Percentiles rank a stretch among this genome's conserved stretches.
phyloP scores from a whole-genome alignment of 1,140 invertebrate genomes.

The Pseudoatta argentina region DNA sequence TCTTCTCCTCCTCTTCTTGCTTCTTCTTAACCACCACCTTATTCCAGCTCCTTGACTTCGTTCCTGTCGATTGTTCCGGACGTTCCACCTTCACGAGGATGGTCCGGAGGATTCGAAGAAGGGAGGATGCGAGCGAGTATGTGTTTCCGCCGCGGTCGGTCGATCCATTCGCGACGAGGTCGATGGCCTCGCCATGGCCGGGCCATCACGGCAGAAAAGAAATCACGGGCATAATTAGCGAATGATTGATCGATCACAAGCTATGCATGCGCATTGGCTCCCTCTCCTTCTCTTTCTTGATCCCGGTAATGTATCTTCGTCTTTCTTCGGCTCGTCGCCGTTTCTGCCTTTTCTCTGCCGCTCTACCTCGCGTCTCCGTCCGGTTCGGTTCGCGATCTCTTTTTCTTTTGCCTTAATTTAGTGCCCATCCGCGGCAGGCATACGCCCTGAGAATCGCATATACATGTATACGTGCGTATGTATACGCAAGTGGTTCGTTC shows the following conservation, averaged over 20 bases:
- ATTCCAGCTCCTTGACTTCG: conserved; percentile 46
- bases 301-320: conserved; percentile 60
- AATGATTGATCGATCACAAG: conserved; percentile 85
- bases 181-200: conserved; percentile 74
- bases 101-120: conserved; percentile 62
- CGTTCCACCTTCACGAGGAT: conserved; percentile 67
- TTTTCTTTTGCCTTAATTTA: conserved; percentile 81
- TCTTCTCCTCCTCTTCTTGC: not conserved
- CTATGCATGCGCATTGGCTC: conserved; percentile 81
- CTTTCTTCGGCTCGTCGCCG: conserved; percentile 28
- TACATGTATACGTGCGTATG: conserved; percentile 54
- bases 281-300: conserved; percentile 58
- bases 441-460: conserved; percentile 71
- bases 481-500: conserved; percentile 32
- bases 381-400: conserved; percentile 70
- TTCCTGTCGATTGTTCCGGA: conserved; percentile 47
- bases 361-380: conserved; percentile 13
- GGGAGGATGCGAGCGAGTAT: conserved; percentile 62
- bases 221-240: conserved; percentile 85
- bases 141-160: conserved; percentile 66
- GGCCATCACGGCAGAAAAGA: conserved; percentile 80
- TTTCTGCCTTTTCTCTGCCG: conserved; percentile 43
- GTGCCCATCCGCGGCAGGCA: conserved; percentile 71
- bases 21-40: conserved; percentile 1
- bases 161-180: conserved; percentile 70